phyloP scores from a whole-genome alignment of 2,888 invertebrate genomes.

The Acanthosoma haemorrhoidale region DNA sequence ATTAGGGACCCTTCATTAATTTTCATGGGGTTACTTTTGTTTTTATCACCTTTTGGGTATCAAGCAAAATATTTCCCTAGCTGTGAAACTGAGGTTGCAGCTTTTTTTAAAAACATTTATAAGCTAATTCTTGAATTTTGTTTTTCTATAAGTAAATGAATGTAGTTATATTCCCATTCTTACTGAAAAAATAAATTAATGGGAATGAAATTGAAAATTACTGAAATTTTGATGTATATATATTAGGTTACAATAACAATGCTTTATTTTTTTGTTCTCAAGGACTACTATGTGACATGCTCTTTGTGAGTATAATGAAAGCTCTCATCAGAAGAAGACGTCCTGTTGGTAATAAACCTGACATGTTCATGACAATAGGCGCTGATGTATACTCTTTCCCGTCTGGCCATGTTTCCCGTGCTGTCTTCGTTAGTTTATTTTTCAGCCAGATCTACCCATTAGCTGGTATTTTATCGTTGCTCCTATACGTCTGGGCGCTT shows the following conservation, averaged over 20 bases:
- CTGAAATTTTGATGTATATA: neutral
- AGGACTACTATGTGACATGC: conserved; percentile 76
- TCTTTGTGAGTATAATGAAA: conserved; percentile 70
- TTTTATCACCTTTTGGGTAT: too few relatives aligned
- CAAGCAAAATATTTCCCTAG: too few relatives aligned
- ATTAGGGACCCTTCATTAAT: too few relatives aligned
- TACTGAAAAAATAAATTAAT: too few relatives aligned
- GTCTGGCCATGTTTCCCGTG: conserved; percentile 79
- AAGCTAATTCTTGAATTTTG: too few relatives aligned
- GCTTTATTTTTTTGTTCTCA: neutral
- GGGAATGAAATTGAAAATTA: too few relatives aligned
- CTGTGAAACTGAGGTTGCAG: too few relatives aligned
- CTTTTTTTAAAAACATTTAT: too few relatives aligned
- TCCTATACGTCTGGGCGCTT: conserved; percentile 66
- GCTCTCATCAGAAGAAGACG: conserved; percentile 70
- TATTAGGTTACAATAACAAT: neutral
- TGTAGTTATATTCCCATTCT: too few relatives aligned
- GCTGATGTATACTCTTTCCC: conserved; percentile 91
- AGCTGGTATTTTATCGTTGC: conserved; percentile 45
- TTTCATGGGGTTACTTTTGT: too few relatives aligned
- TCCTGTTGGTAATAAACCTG: conserved; percentile 61
- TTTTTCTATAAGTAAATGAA: too few relatives aligned
- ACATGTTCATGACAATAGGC: conserved; percentile 62
- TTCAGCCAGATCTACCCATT: conserved; percentile 62
- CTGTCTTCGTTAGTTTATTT: conserved; percentile 68